Evolutionary conservation across 2,113 vertebrate species (phyloP).

Genomic region (Eulemur rufifrons): DNA sequence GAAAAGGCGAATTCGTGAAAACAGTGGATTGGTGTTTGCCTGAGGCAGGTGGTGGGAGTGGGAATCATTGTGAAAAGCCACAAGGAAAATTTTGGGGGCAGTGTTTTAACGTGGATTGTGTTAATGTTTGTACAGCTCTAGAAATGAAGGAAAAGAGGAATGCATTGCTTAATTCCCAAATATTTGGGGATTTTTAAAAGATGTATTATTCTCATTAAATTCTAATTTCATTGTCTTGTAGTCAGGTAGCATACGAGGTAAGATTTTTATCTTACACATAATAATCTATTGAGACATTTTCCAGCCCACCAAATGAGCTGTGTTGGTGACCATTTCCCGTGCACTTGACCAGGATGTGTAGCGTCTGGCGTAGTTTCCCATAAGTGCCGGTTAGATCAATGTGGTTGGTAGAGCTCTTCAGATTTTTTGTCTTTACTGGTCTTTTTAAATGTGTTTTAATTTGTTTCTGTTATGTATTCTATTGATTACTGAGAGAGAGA

Average conservation of each 20-base stretch:
- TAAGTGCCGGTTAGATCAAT: rapidly evolving
- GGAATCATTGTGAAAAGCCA: rapidly evolving
- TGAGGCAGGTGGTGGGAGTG: rapidly evolving
- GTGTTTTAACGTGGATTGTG: rapidly evolving
- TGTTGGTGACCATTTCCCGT: rapidly evolving
- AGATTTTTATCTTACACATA: background rate
- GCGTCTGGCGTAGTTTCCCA: rapidly evolving
- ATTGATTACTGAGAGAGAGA: background rate
- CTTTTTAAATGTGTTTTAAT: background rate
- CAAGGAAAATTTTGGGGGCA: rapidly evolving
- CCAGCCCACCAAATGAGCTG: rapidly evolving
- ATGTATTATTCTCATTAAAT: background rate
- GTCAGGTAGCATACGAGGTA: too few relatives aligned
- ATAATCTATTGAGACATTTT: too few relatives aligned
- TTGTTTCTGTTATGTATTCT: background rate
- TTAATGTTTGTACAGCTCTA: rapidly evolving
- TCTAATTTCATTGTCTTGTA: background rate
- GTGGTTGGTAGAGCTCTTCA: background rate
- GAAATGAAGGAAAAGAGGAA: too few relatives aligned
- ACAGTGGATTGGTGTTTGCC: rapidly evolving
- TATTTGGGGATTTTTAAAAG: background rate
- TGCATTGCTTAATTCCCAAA: background rate
- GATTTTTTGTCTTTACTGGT: rapidly evolving
- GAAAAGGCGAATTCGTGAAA: too few relatives aligned
- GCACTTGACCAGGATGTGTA: rapidly evolving